A percentile compares a stretch with the other conserved stretches of the same genome.
phyloP scores from a whole-genome alignment of 2,113 vertebrate species.

The Felis chaus region DNA sequence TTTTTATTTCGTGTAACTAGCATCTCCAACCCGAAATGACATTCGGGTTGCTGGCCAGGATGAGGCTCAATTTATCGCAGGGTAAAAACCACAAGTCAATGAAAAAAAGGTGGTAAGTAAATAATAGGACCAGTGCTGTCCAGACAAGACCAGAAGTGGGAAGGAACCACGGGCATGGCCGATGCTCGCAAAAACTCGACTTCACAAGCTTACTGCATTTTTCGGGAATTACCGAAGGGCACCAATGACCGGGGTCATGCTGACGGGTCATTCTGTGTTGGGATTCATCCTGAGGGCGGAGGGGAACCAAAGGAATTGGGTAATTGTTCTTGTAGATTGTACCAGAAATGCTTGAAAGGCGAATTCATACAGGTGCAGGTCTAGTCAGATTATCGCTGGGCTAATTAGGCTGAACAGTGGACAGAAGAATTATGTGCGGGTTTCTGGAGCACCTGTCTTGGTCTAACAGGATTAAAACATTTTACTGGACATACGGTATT shows the following conservation, averaged over 20 bases:
- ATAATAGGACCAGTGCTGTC: rapidly evolving
- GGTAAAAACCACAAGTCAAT: not conserved
- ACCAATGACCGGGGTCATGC: not conserved
- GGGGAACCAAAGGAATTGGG: not conserved
- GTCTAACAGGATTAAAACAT: not conserved
- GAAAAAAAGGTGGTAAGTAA: not conserved
- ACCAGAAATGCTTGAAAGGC: not conserved
- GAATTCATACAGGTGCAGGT: rapidly evolving
- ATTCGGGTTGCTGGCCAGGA: rapidly evolving
- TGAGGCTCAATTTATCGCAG: not conserved
- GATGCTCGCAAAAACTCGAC: not conserved
- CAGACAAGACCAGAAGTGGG: not conserved
- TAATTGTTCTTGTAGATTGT: not conserved
- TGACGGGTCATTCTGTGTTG: not conserved
- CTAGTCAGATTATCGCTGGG: not conserved
- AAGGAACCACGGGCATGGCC: rapidly evolving
- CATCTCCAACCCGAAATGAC: no score
- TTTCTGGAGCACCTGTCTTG: not conserved
- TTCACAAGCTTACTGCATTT: rapidly evolving
- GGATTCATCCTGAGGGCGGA: not conserved
- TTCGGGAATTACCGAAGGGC: not conserved
- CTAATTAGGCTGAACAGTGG: rapidly evolving
- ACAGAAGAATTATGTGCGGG: not conserved
- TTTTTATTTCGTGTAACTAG: not conserved
- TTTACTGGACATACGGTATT: not conserved